These are phyloP conservation scores for Pteria penguin DNA, from an alignment of 2,888 invertebrate species.

Conservation along the genomic window DNA sequence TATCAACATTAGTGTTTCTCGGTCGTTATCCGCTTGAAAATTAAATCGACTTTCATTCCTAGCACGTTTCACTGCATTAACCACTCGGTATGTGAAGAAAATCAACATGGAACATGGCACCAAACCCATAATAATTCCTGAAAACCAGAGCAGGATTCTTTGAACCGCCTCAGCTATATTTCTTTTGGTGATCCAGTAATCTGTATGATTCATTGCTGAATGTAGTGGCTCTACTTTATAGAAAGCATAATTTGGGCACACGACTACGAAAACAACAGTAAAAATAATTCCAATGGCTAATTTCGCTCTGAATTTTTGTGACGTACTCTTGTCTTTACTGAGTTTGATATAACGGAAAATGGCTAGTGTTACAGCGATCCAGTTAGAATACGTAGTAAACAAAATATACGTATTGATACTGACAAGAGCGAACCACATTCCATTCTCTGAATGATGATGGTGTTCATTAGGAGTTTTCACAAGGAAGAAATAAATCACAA, in stretches of 20 bases:
- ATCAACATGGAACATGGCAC: not conserved
- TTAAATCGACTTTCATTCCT: not conserved
- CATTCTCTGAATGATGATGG: not conserved
- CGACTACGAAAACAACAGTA: not conserved
- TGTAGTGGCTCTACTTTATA: not conserved
- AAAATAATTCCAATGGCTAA: not conserved
- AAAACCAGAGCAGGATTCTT: not conserved
- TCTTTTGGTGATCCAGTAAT: not conserved
- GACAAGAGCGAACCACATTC: not conserved
- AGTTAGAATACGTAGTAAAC: not conserved
- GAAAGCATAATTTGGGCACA: not conserved
- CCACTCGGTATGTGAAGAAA: not conserved
- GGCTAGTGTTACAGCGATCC: not conserved
- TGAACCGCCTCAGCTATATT: not conserved
- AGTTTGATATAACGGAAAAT: not conserved
- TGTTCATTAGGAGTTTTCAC: not conserved
- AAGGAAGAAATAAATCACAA: not conserved
- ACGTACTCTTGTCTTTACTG: not conserved
- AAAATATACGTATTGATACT: not conserved
- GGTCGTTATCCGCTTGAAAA: not conserved
- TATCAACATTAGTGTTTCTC: not conserved
- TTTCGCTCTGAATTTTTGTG: not conserved
- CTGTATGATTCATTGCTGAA: not conserved
- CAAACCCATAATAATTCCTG: not conserved
- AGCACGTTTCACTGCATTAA: not conserved